Base-by-base conservation (phyloP, 2,888 invertebrate species). In the Microchrysa polita region DNA sequence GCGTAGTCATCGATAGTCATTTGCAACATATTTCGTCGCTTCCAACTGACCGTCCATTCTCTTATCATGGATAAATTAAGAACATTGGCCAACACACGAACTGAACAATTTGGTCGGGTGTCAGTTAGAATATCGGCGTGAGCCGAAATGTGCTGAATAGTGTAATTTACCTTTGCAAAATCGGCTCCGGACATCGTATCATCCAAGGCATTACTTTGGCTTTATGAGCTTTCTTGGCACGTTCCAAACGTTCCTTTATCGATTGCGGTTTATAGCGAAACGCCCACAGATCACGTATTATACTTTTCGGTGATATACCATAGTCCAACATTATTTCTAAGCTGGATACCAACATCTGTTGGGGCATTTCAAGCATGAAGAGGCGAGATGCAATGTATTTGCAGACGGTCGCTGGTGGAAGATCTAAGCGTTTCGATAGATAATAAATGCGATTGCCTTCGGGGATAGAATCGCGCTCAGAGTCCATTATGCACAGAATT, bases 181-280 rank as follows among this genome's bases (percentile, higher is more conserved):
- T 86, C 22, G 85, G 81, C 77, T 88, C 87, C 20, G 88, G 85
- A 80, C 90, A 90, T 77, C 90, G 84, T 42, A 90, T 88, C 89
- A 90, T 90, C 90, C 90, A 91, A 2, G 90, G 90, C 83, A 88
- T 89, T 12, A 89, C 82, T 76, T 84, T 87, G 73, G 86, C 82
- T 67, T 88, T 88, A 75, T 86, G 84, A 1, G 84, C 83, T 57
- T 82, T 81, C 80, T 86, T 85, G 0, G 88, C 86, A 69, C 83
- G 83, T 77, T 86, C 82, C 12, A 90, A 81, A 73, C 90, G 85
- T 20, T 86, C 79, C 73, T 82, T 79, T n/a, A 90, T 88, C 10
- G 87, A 86, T 71, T 86, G 81, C 67, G 87, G 85, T 27, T 87
- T 86, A 79, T 90, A 90, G 77, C 88, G 88, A 75, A 91, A 84